A percentile compares a stretch with the other conserved stretches of the same genome.
These are phyloP conservation scores for Chloropsis cyanopogon DNA, from an alignment of 2,113 vertebrate genomes.

Conservation along the genomic window DNA sequence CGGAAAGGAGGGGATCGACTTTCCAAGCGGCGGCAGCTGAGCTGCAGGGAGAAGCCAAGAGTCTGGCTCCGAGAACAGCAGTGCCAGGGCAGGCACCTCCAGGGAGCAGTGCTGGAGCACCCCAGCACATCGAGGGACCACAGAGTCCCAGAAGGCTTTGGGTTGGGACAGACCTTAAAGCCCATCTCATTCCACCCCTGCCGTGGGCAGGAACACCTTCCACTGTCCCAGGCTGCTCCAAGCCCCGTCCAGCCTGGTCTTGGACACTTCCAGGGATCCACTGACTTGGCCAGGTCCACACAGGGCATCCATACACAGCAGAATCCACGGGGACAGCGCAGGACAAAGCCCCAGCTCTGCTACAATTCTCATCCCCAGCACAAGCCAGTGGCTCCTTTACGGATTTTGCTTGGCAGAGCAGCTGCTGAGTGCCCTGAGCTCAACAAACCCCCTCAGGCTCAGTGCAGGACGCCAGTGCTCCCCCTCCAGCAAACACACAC, in stretches of 20 bases:
- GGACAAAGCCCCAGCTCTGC: neutral
- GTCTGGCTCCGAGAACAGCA: accelerated
- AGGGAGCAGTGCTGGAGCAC: accelerated
- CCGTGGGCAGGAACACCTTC: neutral
- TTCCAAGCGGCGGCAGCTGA: neutral
- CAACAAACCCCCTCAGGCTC: neutral
- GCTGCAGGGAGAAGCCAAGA: neutral
- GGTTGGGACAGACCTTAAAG: accelerated
- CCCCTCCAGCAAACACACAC: neutral
- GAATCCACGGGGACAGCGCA: neutral
- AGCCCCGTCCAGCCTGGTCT: accelerated
- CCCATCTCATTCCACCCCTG: too few species aligned
- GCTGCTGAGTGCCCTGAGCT: neutral
- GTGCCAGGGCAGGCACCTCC: neutral
- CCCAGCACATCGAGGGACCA: accelerated
- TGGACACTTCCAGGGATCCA: neutral
- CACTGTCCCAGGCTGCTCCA: neutral
- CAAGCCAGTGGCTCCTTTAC: neutral
- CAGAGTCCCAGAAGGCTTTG: accelerated
- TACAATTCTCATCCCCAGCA: accelerated
- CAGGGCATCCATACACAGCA: neutral
- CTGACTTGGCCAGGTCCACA: accelerated
- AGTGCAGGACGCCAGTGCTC: neutral
- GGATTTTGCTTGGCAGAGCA: neutral
- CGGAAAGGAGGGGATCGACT: neutral